These are phyloP conservation scores for Habrosyne pyritoides DNA, from an alignment of 2,888 invertebrate genomes.

Conservation along the genomic window DNA sequence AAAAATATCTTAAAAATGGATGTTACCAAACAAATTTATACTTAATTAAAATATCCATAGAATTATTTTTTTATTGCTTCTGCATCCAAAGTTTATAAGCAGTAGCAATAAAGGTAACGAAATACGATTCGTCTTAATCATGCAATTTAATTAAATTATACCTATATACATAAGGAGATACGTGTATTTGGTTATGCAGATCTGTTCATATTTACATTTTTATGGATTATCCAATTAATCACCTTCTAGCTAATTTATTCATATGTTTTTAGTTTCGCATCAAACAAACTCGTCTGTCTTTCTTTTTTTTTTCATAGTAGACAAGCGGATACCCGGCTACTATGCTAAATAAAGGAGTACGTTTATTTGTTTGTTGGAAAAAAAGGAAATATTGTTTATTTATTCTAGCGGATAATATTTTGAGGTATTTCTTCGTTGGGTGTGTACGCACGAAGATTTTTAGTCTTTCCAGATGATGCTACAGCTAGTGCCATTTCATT, in stretches of 20 bases:
- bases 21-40: no score
- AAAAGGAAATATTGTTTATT: no score
- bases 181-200: slow-evolving; percentile 1
- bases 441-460: no score
- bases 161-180: background rate
- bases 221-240: slow-evolving; percentile 4
- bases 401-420: no score
- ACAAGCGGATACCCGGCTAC: no score
- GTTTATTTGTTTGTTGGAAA: no score
- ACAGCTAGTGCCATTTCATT: no score
- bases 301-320: background rate
- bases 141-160: slow-evolving; percentile 5
- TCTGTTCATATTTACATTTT: slow-evolving; percentile 1
- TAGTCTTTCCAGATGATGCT: no score
- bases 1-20: no score
- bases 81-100: background rate
- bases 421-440: no score
- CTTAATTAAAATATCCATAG: background rate
- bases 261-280: background rate
- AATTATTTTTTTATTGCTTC: no score
- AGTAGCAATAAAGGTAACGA: background rate
- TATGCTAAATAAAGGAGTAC: no score
- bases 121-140: background rate
- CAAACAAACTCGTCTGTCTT: background rate
- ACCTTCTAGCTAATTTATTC: slow-evolving; percentile 3